Conservation (phyloP, 2,797 vertebrate genomes). For the Schizopygopsis pylzovi region DNA sequence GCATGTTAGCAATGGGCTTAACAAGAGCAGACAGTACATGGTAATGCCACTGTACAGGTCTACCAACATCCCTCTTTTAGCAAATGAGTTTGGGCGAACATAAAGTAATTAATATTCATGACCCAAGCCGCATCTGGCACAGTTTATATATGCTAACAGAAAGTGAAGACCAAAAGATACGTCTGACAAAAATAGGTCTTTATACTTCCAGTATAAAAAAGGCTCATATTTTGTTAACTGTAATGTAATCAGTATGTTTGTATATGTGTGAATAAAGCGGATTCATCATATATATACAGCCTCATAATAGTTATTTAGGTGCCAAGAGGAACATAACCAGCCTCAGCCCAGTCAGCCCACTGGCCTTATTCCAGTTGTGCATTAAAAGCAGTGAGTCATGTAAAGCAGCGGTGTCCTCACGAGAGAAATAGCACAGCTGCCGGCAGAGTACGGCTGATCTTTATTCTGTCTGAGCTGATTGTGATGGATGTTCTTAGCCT, state of each 20-base stretch:
- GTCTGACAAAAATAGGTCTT: too few relatives aligned
- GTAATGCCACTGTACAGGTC: neutral
- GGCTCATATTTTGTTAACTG: neutral
- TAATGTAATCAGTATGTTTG: neutral
- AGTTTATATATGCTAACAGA: neutral
- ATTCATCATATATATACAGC: neutral
- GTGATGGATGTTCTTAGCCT: conserved; percentile 71
- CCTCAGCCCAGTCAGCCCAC: neutral
- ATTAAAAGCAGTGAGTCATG: conserved; percentile 40
- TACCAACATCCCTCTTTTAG: neutral
- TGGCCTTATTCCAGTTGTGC: conserved; percentile 2
- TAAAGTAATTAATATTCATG: conserved; percentile 8
- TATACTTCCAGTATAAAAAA: neutral
- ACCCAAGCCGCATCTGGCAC: neutral
- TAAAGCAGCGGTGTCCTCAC: conserved; percentile 7
- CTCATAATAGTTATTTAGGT: conserved; percentile 14
- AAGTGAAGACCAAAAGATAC: conserved; percentile 1
- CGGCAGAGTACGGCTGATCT: conserved; percentile 66
- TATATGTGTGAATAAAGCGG: neutral
- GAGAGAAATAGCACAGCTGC: conserved; percentile 37
- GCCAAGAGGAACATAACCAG: conserved; percentile 9
- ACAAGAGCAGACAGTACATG: neutral
- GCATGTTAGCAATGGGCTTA: neutral
- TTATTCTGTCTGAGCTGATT: conserved; percentile 76
- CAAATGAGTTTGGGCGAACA: neutral